Evolutionary conservation across 2,888 invertebrate genomes (phyloP).

Genomic region (Cepaea hortensis): DNA sequence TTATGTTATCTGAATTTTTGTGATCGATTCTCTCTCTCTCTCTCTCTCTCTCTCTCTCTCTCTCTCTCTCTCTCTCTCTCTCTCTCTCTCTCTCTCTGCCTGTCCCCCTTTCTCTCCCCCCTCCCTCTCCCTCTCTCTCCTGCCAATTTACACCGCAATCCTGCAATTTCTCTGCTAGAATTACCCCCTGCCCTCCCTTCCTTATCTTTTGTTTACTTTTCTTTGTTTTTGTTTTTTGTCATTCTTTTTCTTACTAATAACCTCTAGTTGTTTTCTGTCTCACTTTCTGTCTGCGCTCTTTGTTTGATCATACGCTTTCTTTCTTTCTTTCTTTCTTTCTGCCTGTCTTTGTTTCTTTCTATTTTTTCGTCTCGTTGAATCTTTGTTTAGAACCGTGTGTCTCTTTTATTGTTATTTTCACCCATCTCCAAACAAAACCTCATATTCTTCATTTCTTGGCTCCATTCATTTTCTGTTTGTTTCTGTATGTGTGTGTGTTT

Average conservation of each 20-base stretch:
- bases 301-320: background rate
- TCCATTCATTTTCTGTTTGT: too few species aligned
- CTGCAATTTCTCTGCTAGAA: background rate
- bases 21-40: constrained; percentile 5
- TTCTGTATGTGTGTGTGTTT: too few species aligned
- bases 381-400: too few species aligned
- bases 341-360: background rate
- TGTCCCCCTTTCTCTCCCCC: background rate
- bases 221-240: too few species aligned
- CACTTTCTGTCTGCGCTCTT: background rate
- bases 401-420: too few species aligned
- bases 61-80: background rate
- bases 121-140: background rate
- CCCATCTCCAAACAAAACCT: background rate
- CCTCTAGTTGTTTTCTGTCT: background rate
- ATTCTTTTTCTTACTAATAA: too few species aligned
- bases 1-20: too few species aligned
- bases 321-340: background rate
- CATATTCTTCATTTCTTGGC: too few species aligned
- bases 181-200: background rate
- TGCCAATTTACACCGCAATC: background rate
- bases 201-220: background rate
- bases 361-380: too few species aligned
- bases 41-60: background rate
- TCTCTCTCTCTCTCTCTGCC: background rate